These are phyloP conservation scores for Parapsyche elsis DNA, from an alignment of 1,140 invertebrate species.

Conservation along the genomic window DNA sequence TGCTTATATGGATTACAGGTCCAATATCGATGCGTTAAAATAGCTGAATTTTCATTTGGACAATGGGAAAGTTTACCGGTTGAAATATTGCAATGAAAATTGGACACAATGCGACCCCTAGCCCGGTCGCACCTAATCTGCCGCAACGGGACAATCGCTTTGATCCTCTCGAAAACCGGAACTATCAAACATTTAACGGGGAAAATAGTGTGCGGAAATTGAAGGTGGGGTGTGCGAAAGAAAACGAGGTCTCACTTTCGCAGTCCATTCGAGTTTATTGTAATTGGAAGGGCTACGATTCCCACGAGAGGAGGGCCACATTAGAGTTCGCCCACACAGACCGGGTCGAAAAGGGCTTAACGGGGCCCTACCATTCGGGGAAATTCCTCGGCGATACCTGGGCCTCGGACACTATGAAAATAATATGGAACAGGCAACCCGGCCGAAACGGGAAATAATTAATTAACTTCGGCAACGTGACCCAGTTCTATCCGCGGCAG, in stretches of 20 bases:
- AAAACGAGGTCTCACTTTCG: constrained; percentile 30
- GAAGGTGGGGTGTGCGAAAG: neutral
- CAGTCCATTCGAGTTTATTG: constrained; percentile 44
- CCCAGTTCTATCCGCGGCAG: neutral
- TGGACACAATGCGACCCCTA: too few relatives aligned
- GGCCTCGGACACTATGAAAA: constrained; percentile 20
- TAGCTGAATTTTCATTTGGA: too few relatives aligned
- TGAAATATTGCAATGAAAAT: too few relatives aligned
- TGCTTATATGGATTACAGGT: too few relatives aligned
- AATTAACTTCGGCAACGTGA: constrained; percentile 23
- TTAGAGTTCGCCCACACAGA: neutral
- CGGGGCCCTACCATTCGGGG: neutral
- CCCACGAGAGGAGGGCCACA: constrained; percentile 5
- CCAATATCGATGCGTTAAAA: too few relatives aligned
- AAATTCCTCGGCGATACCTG: neutral
- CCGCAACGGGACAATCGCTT: constrained; percentile 35
- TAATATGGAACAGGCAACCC: neutral
- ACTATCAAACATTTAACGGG: constrained; percentile 34
- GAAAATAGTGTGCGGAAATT: neutral
- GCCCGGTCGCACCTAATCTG: neutral
- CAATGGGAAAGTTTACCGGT: too few relatives aligned
- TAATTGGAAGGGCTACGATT: constrained; percentile 43
- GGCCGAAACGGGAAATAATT: constrained; percentile 20
- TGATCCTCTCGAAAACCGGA: constrained; percentile 16
- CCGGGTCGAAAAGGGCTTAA: neutral